phyloP scores from a whole-genome alignment of 2,797 vertebrate genomes.

The Acrossocheilus fasciatus region DNA sequence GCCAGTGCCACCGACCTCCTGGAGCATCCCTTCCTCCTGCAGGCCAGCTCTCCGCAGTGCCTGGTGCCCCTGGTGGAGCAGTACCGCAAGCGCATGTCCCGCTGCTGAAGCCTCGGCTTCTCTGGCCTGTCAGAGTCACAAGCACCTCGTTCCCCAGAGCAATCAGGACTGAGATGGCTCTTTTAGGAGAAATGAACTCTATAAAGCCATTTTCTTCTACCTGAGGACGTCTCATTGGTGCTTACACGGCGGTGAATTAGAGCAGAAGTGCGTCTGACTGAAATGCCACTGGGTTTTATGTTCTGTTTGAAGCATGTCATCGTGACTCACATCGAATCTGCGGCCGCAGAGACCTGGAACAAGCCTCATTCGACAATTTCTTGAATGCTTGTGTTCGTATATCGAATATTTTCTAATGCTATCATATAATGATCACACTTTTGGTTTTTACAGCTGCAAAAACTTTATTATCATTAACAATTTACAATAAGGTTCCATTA shows the following conservation, averaged over 20 bases:
- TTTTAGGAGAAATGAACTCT: slow-evolving; percentile 1
- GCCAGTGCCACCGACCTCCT: slow-evolving; percentile 93
- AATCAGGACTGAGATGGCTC: background rate
- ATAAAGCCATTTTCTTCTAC: background rate
- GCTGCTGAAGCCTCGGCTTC: slow-evolving; percentile 82
- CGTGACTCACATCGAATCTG: slow-evolving; percentile 1
- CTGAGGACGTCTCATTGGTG: slow-evolving; percentile 1
- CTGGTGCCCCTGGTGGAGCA: slow-evolving; percentile 95
- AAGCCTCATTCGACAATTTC: background rate
- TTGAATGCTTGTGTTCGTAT: background rate
- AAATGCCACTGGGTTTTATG: slow-evolving; percentile 8
- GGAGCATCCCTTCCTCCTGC: slow-evolving; percentile 96
- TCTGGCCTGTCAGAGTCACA: background rate
- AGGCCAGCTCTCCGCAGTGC: slow-evolving; percentile 95
- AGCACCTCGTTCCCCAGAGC: background rate
- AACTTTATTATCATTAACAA: background rate
- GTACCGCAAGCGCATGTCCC: slow-evolving; percentile 94
- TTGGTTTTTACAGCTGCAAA: background rate
- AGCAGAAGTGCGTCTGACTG: slow-evolving; percentile 15
- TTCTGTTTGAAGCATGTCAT: slow-evolving; percentile 19
- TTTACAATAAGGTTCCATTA: background rate
- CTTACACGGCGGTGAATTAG: slow-evolving; percentile 7
- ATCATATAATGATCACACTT: background rate
- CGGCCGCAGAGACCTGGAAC: background rate
- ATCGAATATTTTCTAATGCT: background rate